A percentile compares a stretch with the other conserved stretches of the same genome.
phyloP scores from a whole-genome alignment of 2,797 vertebrate species.

The Furcifer pardalis region DNA sequence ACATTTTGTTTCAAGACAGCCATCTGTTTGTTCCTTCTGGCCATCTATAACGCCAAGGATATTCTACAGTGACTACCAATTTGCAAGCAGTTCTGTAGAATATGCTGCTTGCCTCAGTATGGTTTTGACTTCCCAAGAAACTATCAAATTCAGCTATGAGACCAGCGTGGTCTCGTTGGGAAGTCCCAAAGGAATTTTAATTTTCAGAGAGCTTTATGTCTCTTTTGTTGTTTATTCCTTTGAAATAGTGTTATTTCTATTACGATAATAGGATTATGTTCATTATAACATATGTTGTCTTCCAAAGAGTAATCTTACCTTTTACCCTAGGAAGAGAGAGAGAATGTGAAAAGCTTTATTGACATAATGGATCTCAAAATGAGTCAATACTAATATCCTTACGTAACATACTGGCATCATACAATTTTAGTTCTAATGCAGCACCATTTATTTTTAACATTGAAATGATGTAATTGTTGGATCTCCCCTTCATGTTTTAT shows the following conservation, averaged over 20 bases:
- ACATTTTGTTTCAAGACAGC: constrained; percentile 35
- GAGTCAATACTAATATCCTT: background rate
- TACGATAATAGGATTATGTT: constrained; percentile 59
- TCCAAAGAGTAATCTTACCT: constrained; percentile 41
- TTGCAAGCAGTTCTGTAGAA: constrained; percentile 45
- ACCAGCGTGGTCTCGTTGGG: constrained; percentile 38
- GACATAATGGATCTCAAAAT: constrained; percentile 28
- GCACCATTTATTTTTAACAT: background rate
- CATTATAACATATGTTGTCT: constrained; percentile 49
- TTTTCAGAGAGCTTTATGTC: constrained; percentile 61
- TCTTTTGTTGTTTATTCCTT: constrained; percentile 68
- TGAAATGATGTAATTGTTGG: background rate
- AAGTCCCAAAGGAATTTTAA: constrained; percentile 69
- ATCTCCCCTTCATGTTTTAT: background rate
- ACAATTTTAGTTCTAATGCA: background rate
- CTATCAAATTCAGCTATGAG: constrained; percentile 58
- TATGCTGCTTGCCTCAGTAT: constrained; percentile 52
- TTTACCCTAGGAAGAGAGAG: constrained; percentile 45
- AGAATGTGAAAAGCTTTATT: constrained; percentile 33
- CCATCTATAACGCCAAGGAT: constrained; percentile 49
- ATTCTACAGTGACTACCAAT: constrained; percentile 47
- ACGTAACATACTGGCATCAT: background rate
- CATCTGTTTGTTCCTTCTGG: constrained; percentile 32
- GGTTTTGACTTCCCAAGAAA: constrained; percentile 59
- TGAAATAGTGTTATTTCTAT: constrained; percentile 64